Evolutionary conservation across 2,888 invertebrate species (phyloP).

Genomic region (Thera britannica): DNA sequence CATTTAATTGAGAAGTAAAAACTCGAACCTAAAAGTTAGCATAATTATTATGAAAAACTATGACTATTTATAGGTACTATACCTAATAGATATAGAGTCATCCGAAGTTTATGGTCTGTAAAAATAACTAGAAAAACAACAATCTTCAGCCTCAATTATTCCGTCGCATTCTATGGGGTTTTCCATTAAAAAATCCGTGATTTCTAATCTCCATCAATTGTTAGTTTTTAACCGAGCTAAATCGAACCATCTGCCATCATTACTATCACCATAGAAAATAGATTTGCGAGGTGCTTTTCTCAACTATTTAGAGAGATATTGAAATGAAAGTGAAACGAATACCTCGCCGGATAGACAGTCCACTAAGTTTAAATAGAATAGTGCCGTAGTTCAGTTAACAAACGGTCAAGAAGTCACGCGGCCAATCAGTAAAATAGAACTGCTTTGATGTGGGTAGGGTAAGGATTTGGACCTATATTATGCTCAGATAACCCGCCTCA

Average conservation of each 20-base stretch:
- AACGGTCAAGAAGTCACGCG: conserved; percentile 31
- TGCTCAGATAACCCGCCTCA: conserved; percentile 8
- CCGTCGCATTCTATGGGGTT: background rate
- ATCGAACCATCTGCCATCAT: conserved; percentile 12
- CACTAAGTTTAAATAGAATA: conserved; percentile 51
- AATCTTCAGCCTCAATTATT: too few relatives aligned
- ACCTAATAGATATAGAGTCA: too few relatives aligned
- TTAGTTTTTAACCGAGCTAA: conserved; percentile 2
- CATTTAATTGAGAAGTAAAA: too few relatives aligned
- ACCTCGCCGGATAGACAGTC: conserved; percentile 54
- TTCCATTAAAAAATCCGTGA: background rate
- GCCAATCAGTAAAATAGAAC: conserved; percentile 36
- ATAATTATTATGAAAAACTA: too few relatives aligned
- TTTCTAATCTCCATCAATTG: background rate
- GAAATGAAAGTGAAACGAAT: conserved; percentile 81
- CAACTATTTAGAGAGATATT: conserved; percentile 55
- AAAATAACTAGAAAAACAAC: too few relatives aligned
- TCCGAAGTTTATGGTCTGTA: too few relatives aligned
- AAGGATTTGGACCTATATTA: conserved; percentile 2
- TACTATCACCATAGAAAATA: conserved; percentile 31
- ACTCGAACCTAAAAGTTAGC: too few relatives aligned
- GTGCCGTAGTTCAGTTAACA: conserved; percentile 1
- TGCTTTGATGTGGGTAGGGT: conserved; percentile 28
- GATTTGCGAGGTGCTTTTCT: conserved; percentile 33
- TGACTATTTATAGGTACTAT: too few relatives aligned